Base-by-base conservation (phyloP, 2,797 vertebrate species). In the Myoxocephalus aenaeus region DNA sequence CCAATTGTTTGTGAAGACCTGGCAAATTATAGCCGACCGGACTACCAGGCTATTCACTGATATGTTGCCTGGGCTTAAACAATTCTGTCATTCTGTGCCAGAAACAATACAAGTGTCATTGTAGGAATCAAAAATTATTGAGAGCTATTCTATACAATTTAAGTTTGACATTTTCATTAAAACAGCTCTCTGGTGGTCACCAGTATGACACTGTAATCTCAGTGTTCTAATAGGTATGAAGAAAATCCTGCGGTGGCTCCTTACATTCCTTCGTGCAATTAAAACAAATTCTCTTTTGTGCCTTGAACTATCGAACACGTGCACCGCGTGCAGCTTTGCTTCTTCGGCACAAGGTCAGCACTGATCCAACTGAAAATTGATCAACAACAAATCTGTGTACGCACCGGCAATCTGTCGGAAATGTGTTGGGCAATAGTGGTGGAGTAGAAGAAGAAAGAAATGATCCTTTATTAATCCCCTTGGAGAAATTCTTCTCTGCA, bases 1-100 rank as follows among this genome's bases (percentile, higher is more conserved):
- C 73, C 59, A 63, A 70, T 75, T 87, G 71, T 70, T 68, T 59
- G 76, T 69, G 65, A 84, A 51, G 70, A 79, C 64, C 11, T 70
- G 77, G 65, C 65, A 64, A 51, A 72, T 75, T 61, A 79, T 70
- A 63, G 58, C 34, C 61, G 46, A 40, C 25, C 34, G n/a, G 54
- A 54, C 53, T n/a, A 40, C 34, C 50, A 56, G 56, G n/a, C 15
- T 7, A 1, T 14, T 27, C 22, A 54, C 48, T 11, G 51, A 63
- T 38, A 18, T 51, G 7, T 51, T 5, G 18, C 44, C 62, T 8
- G 10, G 40, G 18, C 59, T 27, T 18, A 50, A 46, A 74, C 17
- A 3, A 42, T 54, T 1, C 2, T 7, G 57, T 8, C 22, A 22
- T 59, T 54, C 67, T 46, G 22, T 36, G 32, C 40, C 7, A 46